phyloP scores from a whole-genome alignment of 2,113 vertebrate species.

The Melanocharis versteri region DNA sequence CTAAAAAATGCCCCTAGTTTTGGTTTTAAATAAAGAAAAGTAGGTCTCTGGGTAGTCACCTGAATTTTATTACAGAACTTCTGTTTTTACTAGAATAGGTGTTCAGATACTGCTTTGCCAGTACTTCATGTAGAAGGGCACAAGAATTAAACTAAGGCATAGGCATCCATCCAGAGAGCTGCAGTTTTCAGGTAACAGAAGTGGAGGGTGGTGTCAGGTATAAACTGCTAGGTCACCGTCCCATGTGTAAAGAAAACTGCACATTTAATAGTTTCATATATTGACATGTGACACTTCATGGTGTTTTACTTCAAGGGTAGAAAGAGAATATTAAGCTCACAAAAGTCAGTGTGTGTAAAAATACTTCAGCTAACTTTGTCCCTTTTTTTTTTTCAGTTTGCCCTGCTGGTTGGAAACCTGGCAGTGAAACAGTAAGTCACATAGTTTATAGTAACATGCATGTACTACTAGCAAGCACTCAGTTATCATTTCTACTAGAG shows the following conservation, averaged over 20 bases:
- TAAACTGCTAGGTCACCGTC: background rate
- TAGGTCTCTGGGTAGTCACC: background rate
- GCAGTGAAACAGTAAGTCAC: constrained; percentile 94
- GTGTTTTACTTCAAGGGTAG: background rate
- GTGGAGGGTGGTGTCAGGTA: background rate
- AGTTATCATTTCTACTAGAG: background rate
- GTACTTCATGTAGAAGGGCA: background rate
- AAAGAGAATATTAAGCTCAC: background rate
- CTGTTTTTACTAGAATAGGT: background rate
- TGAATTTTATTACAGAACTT: background rate
- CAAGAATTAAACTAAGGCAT: background rate
- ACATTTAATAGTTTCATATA: background rate
- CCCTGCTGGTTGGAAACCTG: constrained; percentile 97
- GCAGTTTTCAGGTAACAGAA: background rate
- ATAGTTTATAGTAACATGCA: background rate
- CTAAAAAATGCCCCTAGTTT: background rate
- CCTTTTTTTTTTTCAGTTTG: constrained; percentile 77
- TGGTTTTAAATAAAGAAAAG: background rate
- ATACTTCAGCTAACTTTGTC: background rate
- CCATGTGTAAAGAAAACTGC: background rate
- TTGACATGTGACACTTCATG: background rate
- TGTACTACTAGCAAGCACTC: background rate
- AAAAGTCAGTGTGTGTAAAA: background rate
- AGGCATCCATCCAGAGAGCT: background rate
- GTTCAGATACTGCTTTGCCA: background rate